Percentiles rank a stretch among this genome's conserved stretches.
These are phyloP conservation scores for Hypomecis punctinalis DNA, from an alignment of 2,888 invertebrate genomes.

Conservation along the genomic window DNA sequence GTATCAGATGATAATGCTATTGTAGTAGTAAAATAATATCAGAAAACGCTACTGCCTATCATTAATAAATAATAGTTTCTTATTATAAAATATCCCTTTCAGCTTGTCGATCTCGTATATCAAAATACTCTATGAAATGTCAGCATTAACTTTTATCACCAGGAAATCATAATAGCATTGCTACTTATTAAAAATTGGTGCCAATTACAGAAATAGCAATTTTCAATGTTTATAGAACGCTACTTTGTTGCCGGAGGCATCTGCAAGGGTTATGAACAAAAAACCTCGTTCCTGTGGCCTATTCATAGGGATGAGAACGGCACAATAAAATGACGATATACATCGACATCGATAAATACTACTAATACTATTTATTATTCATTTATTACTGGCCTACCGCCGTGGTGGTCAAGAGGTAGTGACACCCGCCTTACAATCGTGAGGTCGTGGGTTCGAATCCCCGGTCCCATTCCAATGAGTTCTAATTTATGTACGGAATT, in stretches of 20 bases:
- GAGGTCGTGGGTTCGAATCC: too few relatives aligned
- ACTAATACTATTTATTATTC: too few relatives aligned
- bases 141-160: conserved; percentile 10
- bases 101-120: not conserved
- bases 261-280: conserved; percentile 51
- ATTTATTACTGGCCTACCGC: too few relatives aligned
- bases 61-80: not conserved
- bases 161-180: conserved; percentile 14
- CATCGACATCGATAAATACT: not conserved
- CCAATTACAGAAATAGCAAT: conserved; percentile 35
- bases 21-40: too few relatives aligned
- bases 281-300: conserved; percentile 25
- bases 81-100: conserved; percentile 27
- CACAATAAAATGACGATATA: conserved; percentile 9
- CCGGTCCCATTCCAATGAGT: too few relatives aligned
- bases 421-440: too few relatives aligned
- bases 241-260: conserved; percentile 44
- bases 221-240: conserved; percentile 20
- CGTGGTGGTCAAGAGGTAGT: too few relatives aligned
- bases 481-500: too few relatives aligned
- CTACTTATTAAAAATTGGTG: conserved; percentile 7
- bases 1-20: too few relatives aligned
- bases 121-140: conserved; percentile 1
- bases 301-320: conserved; percentile 19
- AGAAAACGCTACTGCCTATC: too few relatives aligned